Evolutionary conservation across 1,140 invertebrate genomes (phyloP).

Genomic region (Rhyzopertha dominica): DNA sequence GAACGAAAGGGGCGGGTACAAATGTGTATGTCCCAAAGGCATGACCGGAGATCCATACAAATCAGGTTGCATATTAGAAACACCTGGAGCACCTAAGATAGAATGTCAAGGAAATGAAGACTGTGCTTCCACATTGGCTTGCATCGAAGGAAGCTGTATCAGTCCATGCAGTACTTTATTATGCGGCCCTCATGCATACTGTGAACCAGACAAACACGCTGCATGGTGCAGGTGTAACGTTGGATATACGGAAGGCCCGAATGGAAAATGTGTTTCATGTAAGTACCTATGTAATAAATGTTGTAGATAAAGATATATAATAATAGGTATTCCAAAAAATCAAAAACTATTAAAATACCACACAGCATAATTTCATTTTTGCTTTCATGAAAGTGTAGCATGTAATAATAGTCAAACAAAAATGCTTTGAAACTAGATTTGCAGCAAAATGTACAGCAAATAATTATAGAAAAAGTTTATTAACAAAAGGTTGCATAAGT

Average conservation of each 20-base stretch:
- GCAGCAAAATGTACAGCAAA: too few relatives aligned
- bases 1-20: slow-evolving; percentile 77
- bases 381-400: too few relatives aligned
- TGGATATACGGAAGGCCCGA: slow-evolving; percentile 69
- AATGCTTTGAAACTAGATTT: too few relatives aligned
- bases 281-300: too few relatives aligned
- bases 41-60: slow-evolving; percentile 80
- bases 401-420: too few relatives aligned
- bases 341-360: too few relatives aligned
- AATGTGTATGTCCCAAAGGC: slow-evolving; percentile 77
- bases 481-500: too few relatives aligned
- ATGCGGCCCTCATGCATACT: slow-evolving; percentile 80
- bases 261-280: slow-evolving; percentile 76
- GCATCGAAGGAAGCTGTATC: slow-evolving; percentile 68
- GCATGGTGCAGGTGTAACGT: slow-evolving; percentile 82
- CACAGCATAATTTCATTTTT: too few relatives aligned
- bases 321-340: too few relatives aligned
- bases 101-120: slow-evolving; percentile 69
- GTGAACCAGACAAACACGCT: slow-evolving; percentile 81
- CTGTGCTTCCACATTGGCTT: slow-evolving; percentile 74
- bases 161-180: slow-evolving; percentile 74
- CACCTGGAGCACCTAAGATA: slow-evolving; percentile 44
- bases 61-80: slow-evolving; percentile 62
- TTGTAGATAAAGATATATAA: too few relatives aligned
- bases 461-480: too few relatives aligned